Percentiles rank a stretch among this genome's conserved stretches.
Evolutionary conservation across 2,113 vertebrate species (phyloP).

Genomic region (Tyrannus savana): DNA sequence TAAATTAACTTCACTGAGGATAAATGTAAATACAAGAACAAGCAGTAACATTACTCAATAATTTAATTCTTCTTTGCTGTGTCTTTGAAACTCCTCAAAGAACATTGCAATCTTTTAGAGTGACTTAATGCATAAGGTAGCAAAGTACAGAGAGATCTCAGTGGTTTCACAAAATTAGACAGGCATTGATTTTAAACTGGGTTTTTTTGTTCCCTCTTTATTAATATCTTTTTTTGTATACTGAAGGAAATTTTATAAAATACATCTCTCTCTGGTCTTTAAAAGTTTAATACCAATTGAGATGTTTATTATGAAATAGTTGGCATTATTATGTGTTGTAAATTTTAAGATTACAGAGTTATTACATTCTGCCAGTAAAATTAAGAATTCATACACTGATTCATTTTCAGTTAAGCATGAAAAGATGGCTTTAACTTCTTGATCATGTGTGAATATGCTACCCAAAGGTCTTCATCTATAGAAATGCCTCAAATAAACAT

Average conservation of each 20-base stretch:
- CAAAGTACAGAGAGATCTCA: constrained; percentile 8
- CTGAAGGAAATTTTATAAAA: constrained; percentile 28
- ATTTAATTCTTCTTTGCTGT: constrained; percentile 71
- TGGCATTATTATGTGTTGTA: background rate
- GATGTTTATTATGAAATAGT: constrained; percentile 38
- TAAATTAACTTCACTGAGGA: constrained; percentile 66
- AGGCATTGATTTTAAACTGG: constrained; percentile 26
- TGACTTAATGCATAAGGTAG: constrained; percentile 41
- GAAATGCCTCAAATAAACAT: background rate
- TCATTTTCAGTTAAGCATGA: constrained; percentile 12
- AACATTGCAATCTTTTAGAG: constrained; percentile 46
- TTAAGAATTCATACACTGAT: background rate
- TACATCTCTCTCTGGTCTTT: background rate
- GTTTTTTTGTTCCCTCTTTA: background rate
- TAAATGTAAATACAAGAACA: constrained; percentile 75
- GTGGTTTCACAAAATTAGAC: constrained; percentile 56
- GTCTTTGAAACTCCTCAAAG: constrained; percentile 74
- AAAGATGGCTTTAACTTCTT: background rate
- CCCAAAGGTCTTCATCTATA: background rate
- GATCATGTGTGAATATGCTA: background rate
- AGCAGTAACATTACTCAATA: constrained; percentile 57
- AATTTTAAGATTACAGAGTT: background rate
- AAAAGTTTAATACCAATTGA: background rate
- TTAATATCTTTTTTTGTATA: constrained; percentile 3
- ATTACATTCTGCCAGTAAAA: background rate